phyloP scores from a whole-genome alignment of 2,113 vertebrate genomes.

The Plestiodon gilberti region DNA sequence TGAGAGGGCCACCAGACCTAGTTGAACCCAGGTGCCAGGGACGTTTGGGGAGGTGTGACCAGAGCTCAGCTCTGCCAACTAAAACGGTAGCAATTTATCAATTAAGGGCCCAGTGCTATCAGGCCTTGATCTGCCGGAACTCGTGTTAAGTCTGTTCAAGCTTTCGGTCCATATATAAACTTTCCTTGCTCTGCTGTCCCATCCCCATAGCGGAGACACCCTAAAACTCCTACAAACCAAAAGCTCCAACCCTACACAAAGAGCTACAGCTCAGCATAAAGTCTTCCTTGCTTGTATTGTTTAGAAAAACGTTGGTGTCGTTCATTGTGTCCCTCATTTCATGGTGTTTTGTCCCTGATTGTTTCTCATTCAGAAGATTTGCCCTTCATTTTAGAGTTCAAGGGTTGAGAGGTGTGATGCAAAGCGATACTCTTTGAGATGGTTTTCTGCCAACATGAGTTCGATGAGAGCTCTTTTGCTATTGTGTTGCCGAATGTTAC shows the following conservation, averaged over 20 bases:
- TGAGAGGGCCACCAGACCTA: too few relatives aligned
- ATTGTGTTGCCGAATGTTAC: background rate
- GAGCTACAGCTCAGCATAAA: background rate
- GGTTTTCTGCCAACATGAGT: background rate
- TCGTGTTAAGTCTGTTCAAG: background rate
- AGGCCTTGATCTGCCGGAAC: too few relatives aligned
- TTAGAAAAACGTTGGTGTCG: constrained; percentile 6
- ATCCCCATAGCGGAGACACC: background rate
- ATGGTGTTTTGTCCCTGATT: constrained; percentile 23
- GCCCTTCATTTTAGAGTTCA: constrained; percentile 22
- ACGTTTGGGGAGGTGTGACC: too few relatives aligned
- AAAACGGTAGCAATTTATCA: background rate
- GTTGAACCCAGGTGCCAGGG: too few relatives aligned
- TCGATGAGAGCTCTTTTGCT: background rate
- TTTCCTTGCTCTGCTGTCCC: background rate
- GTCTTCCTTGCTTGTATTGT: background rate
- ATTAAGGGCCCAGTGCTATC: background rate
- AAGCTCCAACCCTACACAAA: background rate
- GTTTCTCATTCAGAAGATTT: constrained; percentile 9
- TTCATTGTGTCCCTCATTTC: constrained; percentile 23
- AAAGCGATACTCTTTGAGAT: background rate
- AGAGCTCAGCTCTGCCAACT: too few relatives aligned
- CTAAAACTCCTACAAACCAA: too few relatives aligned
- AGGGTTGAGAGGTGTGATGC: background rate
- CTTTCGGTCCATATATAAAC: background rate